phyloP scores from a whole-genome alignment of 1,140 invertebrate species.

The Drosophila guanche region DNA sequence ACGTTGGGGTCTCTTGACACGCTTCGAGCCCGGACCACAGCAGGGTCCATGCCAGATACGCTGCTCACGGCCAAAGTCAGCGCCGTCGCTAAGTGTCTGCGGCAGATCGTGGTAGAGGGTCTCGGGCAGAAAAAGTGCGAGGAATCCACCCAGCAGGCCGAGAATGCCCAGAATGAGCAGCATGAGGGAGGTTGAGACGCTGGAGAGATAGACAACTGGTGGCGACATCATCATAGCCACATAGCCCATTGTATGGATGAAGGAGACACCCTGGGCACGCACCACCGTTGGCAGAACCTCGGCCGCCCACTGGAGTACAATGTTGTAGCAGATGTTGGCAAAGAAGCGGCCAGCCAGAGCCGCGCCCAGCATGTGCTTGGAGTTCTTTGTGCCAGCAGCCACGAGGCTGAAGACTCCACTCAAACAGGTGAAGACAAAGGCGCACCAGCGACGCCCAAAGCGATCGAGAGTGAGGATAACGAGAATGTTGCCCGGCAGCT shows the following conservation, averaged over 20 bases:
- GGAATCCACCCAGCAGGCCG: conserved; percentile 88
- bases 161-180: conserved; percentile 89
- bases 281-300: conserved; percentile 94
- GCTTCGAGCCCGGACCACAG: conserved; percentile 50
- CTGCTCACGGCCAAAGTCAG: conserved; percentile 91
- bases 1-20: not conserved
- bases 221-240: conserved; percentile 92
- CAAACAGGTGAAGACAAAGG: conserved; percentile 90
- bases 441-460: conserved; percentile 93
- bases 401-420: conserved; percentile 92
- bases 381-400: conserved; percentile 87
- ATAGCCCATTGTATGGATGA: conserved; percentile 94
- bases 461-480: conserved; percentile 90
- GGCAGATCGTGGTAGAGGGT: conserved; percentile 92
- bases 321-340: conserved; percentile 94
- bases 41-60: conserved; percentile 92
- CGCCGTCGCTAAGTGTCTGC: conserved; percentile 92
- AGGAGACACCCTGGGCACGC: conserved; percentile 91
- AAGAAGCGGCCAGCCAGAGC: conserved; percentile 92
- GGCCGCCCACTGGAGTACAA: conserved; percentile 94
- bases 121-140: conserved; percentile 91
- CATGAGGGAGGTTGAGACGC: conserved; percentile 88
- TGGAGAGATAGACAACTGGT: conserved; percentile 91
- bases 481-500: conserved; percentile 90
- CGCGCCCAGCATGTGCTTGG: conserved; percentile 87